A percentile compares a stretch with the other conserved stretches of the same genome.
Conservation (phyloP, 2,113 vertebrate genomes). For the Boleophthalmus pectinirostris region DNA sequence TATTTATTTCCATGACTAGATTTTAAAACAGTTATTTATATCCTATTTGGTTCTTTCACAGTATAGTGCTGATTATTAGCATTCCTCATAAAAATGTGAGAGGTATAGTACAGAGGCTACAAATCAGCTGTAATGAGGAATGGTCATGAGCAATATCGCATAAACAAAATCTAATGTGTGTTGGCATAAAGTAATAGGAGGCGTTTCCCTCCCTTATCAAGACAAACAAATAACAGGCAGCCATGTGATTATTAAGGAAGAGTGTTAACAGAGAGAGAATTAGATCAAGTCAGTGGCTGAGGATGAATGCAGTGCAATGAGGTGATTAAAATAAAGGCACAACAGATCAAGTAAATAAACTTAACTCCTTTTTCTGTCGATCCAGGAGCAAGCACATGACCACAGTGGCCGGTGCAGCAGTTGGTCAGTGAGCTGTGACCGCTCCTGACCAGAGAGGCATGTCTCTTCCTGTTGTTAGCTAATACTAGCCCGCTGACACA, state of each 20-base stretch:
- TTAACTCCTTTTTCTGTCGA: constrained; percentile 38
- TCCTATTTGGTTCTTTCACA: constrained; percentile 13
- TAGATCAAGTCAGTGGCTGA: constrained; percentile 6
- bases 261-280: constrained; percentile 2
- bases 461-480: constrained; percentile 47
- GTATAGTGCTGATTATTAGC: constrained; percentile 13
- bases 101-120: neutral
- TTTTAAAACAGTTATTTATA: constrained; percentile 10
- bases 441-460: constrained; percentile 24
- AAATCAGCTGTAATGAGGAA: constrained; percentile 22
- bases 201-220: neutral
- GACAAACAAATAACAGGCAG: constrained; percentile 5
- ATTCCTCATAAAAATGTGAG: constrained; percentile 10
- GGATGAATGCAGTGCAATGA: neutral
- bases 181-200: constrained; percentile 29
- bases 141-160: constrained; percentile 12
- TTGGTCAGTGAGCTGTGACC: constrained; percentile 11
- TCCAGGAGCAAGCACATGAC: constrained; percentile 30
- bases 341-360: constrained; percentile 34
- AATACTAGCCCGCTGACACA: constrained; percentile 60
- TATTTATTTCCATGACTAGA: neutral
- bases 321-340: constrained; percentile 57
- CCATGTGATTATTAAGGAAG: constrained; percentile 33
- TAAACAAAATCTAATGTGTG: neutral
- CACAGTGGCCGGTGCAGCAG: constrained; percentile 12